Conservation (phyloP, 2,888 invertebrate genomes). For the Andrena camellia region DNA sequence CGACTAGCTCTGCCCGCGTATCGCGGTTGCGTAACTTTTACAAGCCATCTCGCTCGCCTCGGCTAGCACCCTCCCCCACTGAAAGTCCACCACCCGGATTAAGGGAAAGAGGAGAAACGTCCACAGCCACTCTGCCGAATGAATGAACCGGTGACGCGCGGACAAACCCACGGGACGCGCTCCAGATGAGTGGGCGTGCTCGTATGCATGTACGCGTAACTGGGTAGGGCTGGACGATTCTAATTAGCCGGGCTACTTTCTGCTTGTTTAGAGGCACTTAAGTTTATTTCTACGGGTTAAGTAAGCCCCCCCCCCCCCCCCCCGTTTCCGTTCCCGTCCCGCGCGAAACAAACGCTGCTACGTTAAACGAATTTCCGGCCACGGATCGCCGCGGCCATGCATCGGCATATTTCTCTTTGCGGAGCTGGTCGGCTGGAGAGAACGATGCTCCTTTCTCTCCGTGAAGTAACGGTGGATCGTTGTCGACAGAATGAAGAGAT, state of each 20-base stretch:
- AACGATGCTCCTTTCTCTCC: neutral
- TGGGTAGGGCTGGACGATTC: slow-evolving; percentile 66
- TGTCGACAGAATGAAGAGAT: slow-evolving; percentile 82
- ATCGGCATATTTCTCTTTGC: neutral
- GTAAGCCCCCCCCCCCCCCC: slow-evolving; percentile 18
- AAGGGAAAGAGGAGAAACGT: slow-evolving; percentile 22
- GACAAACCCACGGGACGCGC: slow-evolving; percentile 51
- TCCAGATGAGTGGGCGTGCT: slow-evolving; percentile 21
- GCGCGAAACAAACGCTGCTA: neutral
- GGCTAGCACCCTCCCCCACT: neutral
- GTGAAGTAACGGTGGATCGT: slow-evolving; percentile 1
- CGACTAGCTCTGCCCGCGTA: neutral
- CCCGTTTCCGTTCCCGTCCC: too few species aligned
- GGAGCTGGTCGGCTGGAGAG: too few species aligned
- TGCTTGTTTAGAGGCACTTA: slow-evolving; percentile 63
- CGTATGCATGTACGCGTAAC: slow-evolving; percentile 19
- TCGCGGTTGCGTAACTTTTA: neutral
- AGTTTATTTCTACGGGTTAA: slow-evolving; percentile 50
- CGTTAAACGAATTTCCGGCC: slow-evolving; percentile 2
- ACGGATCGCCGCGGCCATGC: neutral
- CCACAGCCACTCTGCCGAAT: slow-evolving; percentile 47
- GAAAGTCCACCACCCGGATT: neutral
- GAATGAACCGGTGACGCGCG: slow-evolving; percentile 56
- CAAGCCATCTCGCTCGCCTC: too few species aligned
- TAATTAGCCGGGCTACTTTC: slow-evolving; percentile 76